Conservation (phyloP, 35 echinoderm and acorn worm species). For the Chiridota heheva region DNA sequence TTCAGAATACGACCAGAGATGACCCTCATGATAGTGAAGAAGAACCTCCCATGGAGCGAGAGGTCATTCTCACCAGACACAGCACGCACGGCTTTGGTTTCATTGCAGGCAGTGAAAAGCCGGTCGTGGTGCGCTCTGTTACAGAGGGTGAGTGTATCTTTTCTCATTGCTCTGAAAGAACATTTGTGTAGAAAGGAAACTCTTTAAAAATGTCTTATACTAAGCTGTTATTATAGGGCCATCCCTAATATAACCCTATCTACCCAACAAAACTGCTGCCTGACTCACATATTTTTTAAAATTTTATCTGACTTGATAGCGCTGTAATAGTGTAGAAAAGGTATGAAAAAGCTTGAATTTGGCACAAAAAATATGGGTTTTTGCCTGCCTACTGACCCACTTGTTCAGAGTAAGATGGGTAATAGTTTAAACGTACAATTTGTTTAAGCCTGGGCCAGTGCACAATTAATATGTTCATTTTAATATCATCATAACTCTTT, state of each 20-base stretch:
- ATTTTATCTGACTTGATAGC: background rate
- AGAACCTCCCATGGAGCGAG: slow-evolving; percentile 60
- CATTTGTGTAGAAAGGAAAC: background rate
- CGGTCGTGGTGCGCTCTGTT: slow-evolving; percentile 91
- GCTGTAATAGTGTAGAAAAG: background rate
- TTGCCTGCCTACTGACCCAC: no score
- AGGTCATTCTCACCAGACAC: slow-evolving; percentile 66
- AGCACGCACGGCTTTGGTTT: slow-evolving; percentile 80
- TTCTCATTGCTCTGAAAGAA: background rate
- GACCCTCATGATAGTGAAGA: slow-evolving; percentile 74
- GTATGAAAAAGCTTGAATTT: no score
- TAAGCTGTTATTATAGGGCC: no score
- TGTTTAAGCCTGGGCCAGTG: background rate
- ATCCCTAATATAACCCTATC: no score
- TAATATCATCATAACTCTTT: background rate
- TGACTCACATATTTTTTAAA: background rate
- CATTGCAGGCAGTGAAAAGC: slow-evolving; percentile 93
- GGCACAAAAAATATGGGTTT: no score
- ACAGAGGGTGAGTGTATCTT: slow-evolving; percentile 72
- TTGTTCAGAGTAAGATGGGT: no score
- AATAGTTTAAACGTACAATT: no score
- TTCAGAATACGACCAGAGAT: slow-evolving; percentile 32
- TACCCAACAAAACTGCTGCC: no score
- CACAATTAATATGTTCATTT: background rate
- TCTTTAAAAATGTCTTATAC: background rate